Percentiles rank a stretch among this genome's conserved stretches.
Conservation (phyloP, 2,888 invertebrate genomes). For the Vanessa cardui region DNA sequence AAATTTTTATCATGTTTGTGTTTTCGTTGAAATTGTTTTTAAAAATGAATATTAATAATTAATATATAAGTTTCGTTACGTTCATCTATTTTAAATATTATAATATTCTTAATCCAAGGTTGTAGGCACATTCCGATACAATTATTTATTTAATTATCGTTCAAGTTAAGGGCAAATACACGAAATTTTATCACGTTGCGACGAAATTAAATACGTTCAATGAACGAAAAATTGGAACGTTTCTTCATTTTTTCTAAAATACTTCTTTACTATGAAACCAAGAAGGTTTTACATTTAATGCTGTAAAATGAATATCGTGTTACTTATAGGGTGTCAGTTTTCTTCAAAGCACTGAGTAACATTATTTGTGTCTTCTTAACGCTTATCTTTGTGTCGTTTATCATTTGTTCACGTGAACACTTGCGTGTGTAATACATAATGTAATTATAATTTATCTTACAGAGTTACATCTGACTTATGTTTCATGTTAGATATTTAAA, state of each 20-base stretch:
- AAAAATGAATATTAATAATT: no score
- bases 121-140: background rate
- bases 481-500: no score
- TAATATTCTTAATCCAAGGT: background rate
- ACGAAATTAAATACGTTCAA: background rate
- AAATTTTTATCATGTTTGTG: no score
- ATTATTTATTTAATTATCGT: background rate
- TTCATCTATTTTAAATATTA: no score
- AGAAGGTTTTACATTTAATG: background rate
- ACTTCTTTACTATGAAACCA: no score
- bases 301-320: background rate
- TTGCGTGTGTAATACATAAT: background rate
- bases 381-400: constrained; percentile 5
- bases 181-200: background rate
- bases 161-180: background rate
- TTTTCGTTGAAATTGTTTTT: no score
- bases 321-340: background rate
- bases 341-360: background rate
- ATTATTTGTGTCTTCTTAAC: background rate
- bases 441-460: background rate
- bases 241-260: background rate
- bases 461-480: background rate
- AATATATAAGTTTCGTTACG: no score
- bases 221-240: background rate
- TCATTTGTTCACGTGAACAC: constrained; percentile 4